Evolutionary conservation across 2,888 invertebrate genomes (phyloP).

Genomic region (Diloba caeruleocephala): DNA sequence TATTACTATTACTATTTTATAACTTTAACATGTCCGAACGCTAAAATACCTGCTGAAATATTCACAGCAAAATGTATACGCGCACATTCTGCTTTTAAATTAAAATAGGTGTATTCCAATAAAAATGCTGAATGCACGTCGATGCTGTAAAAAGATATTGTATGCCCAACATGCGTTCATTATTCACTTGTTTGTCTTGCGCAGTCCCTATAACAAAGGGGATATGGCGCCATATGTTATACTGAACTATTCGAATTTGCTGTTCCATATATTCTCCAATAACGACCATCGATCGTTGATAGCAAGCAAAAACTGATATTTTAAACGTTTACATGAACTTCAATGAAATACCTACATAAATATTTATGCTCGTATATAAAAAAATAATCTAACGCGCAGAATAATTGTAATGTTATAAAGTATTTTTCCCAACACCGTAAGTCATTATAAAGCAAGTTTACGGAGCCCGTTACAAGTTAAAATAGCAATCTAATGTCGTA

Average conservation of each 20-base stretch:
- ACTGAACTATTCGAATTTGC: conserved; percentile 35
- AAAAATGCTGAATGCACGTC: conserved; percentile 24
- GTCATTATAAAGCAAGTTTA: conserved; percentile 41
- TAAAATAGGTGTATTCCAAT: conserved; percentile 42
- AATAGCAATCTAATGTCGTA: conserved; percentile 35
- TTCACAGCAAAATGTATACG: conserved; percentile 24
- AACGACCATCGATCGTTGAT: conserved; percentile 39
- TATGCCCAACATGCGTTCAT: conserved; percentile 36
- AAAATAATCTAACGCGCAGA: conserved; percentile 7
- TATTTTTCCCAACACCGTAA: conserved; percentile 35
- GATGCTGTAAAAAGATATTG: conserved; percentile 43
- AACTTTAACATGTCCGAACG: too few species aligned
- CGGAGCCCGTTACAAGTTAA: conserved; percentile 35
- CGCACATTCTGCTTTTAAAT: conserved; percentile 32
- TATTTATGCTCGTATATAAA: neutral
- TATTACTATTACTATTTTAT: too few species aligned
- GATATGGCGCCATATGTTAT: conserved; percentile 40
- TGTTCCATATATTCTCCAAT: conserved; percentile 40
- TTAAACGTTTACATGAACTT: conserved; percentile 22
- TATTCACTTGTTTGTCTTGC: conserved; percentile 54
- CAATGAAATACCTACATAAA: conserved; percentile 18
- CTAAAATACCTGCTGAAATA: conserved; percentile 5
- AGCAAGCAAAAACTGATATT: conserved; percentile 29
- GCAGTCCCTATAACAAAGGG: conserved; percentile 37
- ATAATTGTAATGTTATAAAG: conserved; percentile 29